Base-by-base conservation (phyloP, 2,797 vertebrate species). In the Microctenopoma steveboyesi region DNA sequence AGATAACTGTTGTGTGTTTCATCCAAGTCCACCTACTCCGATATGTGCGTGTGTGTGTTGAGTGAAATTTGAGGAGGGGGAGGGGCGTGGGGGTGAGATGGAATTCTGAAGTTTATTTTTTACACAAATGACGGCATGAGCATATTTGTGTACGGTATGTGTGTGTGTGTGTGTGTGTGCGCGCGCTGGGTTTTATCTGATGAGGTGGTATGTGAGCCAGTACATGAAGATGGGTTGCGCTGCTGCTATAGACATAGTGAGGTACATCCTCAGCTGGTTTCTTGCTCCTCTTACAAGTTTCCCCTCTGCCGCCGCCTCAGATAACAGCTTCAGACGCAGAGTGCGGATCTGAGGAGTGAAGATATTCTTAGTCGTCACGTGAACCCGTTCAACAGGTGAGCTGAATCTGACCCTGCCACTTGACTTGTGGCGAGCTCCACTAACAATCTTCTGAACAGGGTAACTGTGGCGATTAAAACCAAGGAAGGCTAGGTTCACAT, bases 191-290 rank as follows among this genome's bases (percentile, higher is more conserved):
- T 86, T 76, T 85, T 93, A 97, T 91, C 95, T 94, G 88, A 98
- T 77, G 65, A 98, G 94, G 80, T 97, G 96, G 80, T 93, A 97
- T 22, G 97, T 97, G 82, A 98, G 92, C 95, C 96, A 98, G 92
- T 96, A 98, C 96, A 98, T 98, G 86, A 97, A 95, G 76, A 96
- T 28, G 2, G 97, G 97, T 85, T 98, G 96, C 3, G 93, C 94
- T 0, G 93, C 95, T 2, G 97, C 96, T 78, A 98, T 96, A 7
- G 95, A 92, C 95, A 97, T 95, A 55, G 97, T 98, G 63, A 98
- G 89, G 88, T 98, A 98, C 97, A 97, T 98, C 73, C 96, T 94
- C 80, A 98, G 92, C 86, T 97, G 97, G 92, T 97, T 98, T 61
- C 93, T 92, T 28, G 96, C 75, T 35, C 95, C 95, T 11, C 93